Percentiles rank a stretch among this genome's conserved stretches.
These are phyloP conservation scores for Malurus leucopterus DNA, from an alignment of 2,797 vertebrate species.

Conservation along the genomic window DNA sequence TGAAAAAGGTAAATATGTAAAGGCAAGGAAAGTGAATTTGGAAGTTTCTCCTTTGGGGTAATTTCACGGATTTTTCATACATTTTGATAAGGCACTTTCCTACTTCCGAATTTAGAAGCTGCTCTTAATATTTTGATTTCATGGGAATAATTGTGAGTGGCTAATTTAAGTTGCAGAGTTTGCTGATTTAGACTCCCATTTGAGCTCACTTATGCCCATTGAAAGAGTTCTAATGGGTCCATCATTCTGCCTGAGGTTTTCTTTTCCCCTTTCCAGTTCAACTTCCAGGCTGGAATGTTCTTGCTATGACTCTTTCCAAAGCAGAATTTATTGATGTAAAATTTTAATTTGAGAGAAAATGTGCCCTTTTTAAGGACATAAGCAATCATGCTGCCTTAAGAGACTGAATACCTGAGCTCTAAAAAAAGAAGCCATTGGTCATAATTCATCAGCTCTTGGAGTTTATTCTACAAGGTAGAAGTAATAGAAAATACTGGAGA, in stretches of 20 bases:
- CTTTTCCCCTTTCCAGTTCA: background rate
- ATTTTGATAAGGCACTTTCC: background rate
- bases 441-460: background rate
- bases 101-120: background rate
- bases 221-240: background rate
- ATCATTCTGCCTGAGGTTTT: background rate
- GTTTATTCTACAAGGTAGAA: background rate
- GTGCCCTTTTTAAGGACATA: background rate
- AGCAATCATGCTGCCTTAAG: background rate
- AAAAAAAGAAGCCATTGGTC: background rate
- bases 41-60: background rate
- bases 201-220: background rate
- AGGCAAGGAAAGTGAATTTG: background rate
- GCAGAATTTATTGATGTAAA: background rate
- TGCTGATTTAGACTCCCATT: background rate
- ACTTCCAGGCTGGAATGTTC: background rate
- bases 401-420: background rate
- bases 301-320: background rate
- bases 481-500: too few relatives aligned
- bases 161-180: constrained; percentile 1
- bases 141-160: background rate
- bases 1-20: background rate
- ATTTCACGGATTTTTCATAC: background rate
- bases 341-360: background rate
- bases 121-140: constrained; percentile 26